Conservation (phyloP, 2,888 invertebrate genomes). For the Metopia argyrocephala region DNA sequence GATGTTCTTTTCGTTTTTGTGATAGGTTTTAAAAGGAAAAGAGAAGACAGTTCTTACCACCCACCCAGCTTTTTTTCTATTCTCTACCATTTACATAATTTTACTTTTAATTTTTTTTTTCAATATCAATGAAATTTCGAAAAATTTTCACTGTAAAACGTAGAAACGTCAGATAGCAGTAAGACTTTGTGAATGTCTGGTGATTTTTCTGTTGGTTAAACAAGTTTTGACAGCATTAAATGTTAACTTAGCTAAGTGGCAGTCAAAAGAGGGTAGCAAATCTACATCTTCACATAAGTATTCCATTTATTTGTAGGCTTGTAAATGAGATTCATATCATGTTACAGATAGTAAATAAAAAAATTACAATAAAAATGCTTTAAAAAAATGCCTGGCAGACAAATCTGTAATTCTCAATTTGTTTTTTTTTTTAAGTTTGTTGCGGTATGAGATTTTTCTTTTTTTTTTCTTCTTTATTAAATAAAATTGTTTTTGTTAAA, state of each 20-base stretch:
- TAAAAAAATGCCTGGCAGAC: background rate
- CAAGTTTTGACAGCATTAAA: conserved; percentile 30
- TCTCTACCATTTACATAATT: conserved; percentile 21
- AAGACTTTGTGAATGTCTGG: background rate
- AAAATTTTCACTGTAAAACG: conserved; percentile 15
- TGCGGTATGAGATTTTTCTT: too few species aligned
- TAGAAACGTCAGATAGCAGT: background rate
- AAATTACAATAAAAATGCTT: background rate
- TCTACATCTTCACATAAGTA: too few species aligned
- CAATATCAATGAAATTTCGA: conserved; percentile 53
- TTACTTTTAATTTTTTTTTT: conserved; percentile 54
- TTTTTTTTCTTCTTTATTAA: too few species aligned
- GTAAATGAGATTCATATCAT: conserved; percentile 26
- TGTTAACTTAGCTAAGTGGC: background rate
- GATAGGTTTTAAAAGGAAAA: conserved; percentile 18
- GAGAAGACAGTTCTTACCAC: background rate
- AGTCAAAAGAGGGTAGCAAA: background rate
- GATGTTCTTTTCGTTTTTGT: conserved; percentile 20
- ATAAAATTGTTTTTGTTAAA: too few species aligned
- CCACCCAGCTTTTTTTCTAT: background rate
- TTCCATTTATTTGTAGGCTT: conserved; percentile 26
- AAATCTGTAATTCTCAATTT: background rate
- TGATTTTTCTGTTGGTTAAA: conserved; percentile 45
- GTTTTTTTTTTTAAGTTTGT: too few species aligned
- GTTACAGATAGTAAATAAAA: background rate